phyloP scores from a whole-genome alignment of 2,888 invertebrate genomes.

The Blastobasis adustella region DNA sequence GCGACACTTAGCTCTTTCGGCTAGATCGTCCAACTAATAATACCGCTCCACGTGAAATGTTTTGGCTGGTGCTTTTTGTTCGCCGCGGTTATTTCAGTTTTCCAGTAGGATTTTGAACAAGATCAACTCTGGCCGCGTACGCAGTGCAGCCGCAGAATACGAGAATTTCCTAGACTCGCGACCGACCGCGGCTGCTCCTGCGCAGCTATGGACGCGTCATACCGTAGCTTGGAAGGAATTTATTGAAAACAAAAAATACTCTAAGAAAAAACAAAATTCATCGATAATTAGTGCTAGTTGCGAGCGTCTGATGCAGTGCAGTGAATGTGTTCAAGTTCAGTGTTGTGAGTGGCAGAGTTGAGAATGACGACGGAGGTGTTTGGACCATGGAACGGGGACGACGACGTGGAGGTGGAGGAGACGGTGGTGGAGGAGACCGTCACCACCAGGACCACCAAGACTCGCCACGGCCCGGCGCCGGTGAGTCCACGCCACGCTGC shows the following conservation, averaged over 20 bases:
- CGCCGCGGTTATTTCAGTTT: conserved; percentile 73
- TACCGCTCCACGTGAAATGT: conserved; percentile 72
- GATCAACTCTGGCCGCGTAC: conserved; percentile 65
- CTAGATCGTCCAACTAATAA: conserved; percentile 75
- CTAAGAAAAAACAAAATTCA: too few species aligned
- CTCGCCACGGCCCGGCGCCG: conserved; percentile 30
- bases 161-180: conserved; percentile 8
- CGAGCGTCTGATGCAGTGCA: conserved; percentile 27
- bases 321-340: conserved; percentile 57
- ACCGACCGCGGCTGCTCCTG: not conserved
- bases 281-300: too few species aligned
- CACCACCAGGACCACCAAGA: conserved; percentile 50
- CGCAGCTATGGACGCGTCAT: conserved; percentile 30
- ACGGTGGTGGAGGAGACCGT: conserved; percentile 56
- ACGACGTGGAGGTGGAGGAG: conserved; percentile 33
- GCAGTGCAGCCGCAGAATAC: conserved; percentile 39
- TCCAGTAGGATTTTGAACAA: conserved; percentile 73
- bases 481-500: conserved; percentile 35
- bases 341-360: conserved; percentile 42
- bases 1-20: conserved; percentile 68
- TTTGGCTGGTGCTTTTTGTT: conserved; percentile 75
- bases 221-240: not conserved
- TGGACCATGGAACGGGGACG: conserved; percentile 54
- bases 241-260: too few species aligned
- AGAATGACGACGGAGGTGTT: conserved; percentile 66